Conservation (phyloP, 2,797 vertebrate genomes). For the Crenuchus spilurus region DNA sequence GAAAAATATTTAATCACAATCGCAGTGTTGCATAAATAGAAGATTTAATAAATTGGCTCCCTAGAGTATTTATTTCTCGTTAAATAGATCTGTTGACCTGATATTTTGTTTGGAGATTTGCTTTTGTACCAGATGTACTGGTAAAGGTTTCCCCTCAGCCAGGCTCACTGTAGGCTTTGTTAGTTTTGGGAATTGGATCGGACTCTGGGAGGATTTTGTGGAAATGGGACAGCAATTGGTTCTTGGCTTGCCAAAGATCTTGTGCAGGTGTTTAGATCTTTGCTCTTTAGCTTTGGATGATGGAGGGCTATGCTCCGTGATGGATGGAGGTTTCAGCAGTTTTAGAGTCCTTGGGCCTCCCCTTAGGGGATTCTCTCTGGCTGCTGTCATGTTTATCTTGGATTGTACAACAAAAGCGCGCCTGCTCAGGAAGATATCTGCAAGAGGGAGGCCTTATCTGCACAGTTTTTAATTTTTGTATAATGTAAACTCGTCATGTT, state of each 20-base stretch:
- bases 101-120: constrained; percentile 27
- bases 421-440: constrained; percentile 51
- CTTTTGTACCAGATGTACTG: constrained; percentile 2
- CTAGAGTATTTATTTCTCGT: constrained; percentile 15
- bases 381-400: constrained; percentile 56
- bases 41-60: constrained; percentile 36
- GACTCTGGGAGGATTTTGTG: constrained; percentile 17
- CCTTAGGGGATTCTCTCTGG: constrained; percentile 43
- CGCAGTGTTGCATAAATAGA: constrained; percentile 33
- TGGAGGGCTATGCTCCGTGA: neutral
- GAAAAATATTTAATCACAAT: constrained; percentile 39
- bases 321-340: constrained; percentile 5
- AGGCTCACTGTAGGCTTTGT: neutral
- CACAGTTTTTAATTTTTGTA: constrained; percentile 57
- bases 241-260: neutral
- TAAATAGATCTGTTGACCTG: constrained; percentile 33
- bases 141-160: neutral
- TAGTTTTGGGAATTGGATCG: constrained; percentile 10
- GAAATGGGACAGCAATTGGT: neutral
- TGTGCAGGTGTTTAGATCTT: constrained; percentile 26
- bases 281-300: neutral
- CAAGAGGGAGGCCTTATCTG: constrained; percentile 53
- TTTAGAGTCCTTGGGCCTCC: neutral
- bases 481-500: constrained; percentile 60
- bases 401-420: constrained; percentile 65